These are phyloP conservation scores for Halictus ligatus DNA, from an alignment of 2,888 invertebrate species.

Conservation along the genomic window DNA sequence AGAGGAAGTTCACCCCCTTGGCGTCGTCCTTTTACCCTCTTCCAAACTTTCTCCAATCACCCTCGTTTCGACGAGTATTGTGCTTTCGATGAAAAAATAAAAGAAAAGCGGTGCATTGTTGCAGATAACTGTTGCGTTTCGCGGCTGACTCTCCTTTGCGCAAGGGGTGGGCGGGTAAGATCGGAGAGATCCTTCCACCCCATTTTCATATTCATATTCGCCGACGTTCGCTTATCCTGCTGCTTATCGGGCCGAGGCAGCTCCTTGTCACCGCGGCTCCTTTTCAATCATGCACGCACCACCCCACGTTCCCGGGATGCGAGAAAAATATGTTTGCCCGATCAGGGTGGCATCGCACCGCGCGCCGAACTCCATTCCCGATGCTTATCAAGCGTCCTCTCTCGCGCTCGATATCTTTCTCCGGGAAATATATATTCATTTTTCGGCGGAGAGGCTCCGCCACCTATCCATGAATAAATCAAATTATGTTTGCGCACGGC, in stretches of 20 bases:
- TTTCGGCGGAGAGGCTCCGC: neutral
- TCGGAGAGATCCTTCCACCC: constrained; percentile 11
- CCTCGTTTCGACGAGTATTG: neutral
- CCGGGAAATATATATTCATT: constrained; percentile 27
- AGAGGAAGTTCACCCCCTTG: neutral
- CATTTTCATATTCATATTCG: constrained; percentile 74
- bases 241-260: constrained; percentile 70
- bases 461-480: constrained; percentile 3
- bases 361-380: constrained; percentile 13
- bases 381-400: constrained; percentile 17
- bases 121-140: neutral
- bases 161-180: neutral
- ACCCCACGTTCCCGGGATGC: constrained; percentile 37
- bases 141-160: neutral
- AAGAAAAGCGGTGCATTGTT: neutral
- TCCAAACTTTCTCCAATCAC: neutral
- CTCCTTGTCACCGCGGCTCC: constrained; percentile 60
- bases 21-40: neutral
- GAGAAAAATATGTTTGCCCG: constrained; percentile 38
- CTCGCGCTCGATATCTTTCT: neutral
- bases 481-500: neutral
- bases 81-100: neutral
- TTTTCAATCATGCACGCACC: constrained; percentile 50
- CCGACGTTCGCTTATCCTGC: constrained; percentile 66
- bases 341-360: neutral